Conservation (phyloP, 37 sponge, comb jelly and placozoan genomes). For the Hexactinellida sp. region DNA sequence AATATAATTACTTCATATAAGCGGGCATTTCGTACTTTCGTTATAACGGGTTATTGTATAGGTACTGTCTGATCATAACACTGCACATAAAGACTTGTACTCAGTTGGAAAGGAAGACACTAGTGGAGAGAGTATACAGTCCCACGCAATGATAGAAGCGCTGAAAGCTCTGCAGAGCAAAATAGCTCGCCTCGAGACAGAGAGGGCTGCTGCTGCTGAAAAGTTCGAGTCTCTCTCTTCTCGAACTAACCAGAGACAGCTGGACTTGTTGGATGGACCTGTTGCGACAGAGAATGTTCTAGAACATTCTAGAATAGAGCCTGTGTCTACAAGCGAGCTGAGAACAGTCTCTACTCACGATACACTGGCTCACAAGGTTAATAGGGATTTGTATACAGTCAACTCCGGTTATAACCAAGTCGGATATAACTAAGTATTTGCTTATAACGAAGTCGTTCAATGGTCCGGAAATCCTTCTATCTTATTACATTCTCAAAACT, state of each 20-base stretch:
- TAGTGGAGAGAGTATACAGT: neutral
- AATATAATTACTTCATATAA: too few relatives aligned
- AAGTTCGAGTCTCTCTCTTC: conserved; percentile 23
- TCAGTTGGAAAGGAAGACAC: neutral
- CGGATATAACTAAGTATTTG: too few relatives aligned
- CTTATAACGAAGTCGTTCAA: too few relatives aligned
- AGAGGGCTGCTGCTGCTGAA: conserved; percentile 30
- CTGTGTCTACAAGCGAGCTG: neutral
- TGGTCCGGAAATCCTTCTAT: too few relatives aligned
- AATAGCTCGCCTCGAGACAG: conserved; percentile 34
- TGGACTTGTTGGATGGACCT: neutral
- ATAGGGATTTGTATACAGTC: too few relatives aligned
- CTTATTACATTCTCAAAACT: too few relatives aligned
- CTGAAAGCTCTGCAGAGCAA: conserved; percentile 55
- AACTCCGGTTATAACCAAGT: too few relatives aligned
- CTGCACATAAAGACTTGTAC: neutral
- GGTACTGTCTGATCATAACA: neutral
- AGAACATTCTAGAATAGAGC: neutral
- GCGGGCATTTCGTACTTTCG: too few relatives aligned
- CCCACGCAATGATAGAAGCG: conserved; percentile 30
- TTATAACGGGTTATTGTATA: too few relatives aligned
- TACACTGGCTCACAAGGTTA: neutral
- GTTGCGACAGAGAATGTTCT: neutral
- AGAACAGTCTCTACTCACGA: neutral
- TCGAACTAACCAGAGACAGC: neutral